A percentile compares a stretch with the other conserved stretches of the same genome.
Conservation (phyloP, 2,888 invertebrate genomes). For the Leucoptera coffeella region DNA sequence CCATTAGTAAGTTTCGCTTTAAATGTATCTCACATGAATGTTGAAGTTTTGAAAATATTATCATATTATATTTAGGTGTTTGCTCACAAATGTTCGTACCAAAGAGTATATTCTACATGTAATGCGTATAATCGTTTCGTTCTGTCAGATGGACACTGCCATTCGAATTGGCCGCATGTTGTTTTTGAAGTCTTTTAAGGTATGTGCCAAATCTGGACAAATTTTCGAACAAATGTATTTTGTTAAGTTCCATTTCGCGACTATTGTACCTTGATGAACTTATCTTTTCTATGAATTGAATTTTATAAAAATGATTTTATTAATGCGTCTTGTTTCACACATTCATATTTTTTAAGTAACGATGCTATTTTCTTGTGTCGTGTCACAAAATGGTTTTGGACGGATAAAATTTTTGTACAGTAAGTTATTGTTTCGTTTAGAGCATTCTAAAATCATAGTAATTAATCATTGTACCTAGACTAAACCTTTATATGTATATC, state of each 20-base stretch:
- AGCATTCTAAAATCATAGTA: too few species aligned
- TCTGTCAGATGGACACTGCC: constrained; percentile 4
- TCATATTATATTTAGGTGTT: constrained; percentile 15
- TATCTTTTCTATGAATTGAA: too few species aligned
- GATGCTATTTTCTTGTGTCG: too few species aligned
- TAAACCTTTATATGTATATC: constrained; percentile 17
- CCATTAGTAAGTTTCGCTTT: constrained; percentile 17
- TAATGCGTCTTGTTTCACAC: too few species aligned
- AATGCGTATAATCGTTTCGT: constrained; percentile 1
- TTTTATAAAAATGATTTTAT: too few species aligned
- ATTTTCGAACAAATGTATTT: constrained; percentile 2
- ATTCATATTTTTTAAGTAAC: too few species aligned
- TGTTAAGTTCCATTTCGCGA: too few species aligned
- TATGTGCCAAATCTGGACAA: constrained; percentile 47
- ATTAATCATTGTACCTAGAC: too few species aligned
- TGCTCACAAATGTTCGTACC: constrained; percentile 50
- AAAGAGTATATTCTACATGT: constrained; percentile 21
- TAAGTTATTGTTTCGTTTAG: too few species aligned
- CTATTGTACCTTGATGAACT: too few species aligned
- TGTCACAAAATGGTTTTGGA: too few species aligned
- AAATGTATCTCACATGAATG: constrained; percentile 12
- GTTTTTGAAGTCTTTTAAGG: constrained; percentile 26
- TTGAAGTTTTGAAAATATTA: constrained; percentile 5
- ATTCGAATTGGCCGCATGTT: constrained; percentile 4
- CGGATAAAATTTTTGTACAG: too few species aligned